Conservation (phyloP, 1,140 invertebrate species). For the Metopolophium dirhodum region DNA sequence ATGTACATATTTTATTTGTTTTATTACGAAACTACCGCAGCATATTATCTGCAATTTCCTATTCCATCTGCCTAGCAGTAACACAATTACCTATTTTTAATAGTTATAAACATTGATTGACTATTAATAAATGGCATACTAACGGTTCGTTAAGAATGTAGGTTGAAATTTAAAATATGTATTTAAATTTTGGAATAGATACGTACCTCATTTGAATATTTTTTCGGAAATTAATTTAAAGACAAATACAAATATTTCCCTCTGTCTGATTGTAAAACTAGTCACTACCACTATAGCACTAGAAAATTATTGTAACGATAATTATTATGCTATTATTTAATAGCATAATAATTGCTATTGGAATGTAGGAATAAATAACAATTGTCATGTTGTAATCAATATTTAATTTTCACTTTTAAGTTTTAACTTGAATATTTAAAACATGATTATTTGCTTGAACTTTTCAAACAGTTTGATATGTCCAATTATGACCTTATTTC, state of each 20-base stretch:
- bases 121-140: background rate
- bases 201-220: background rate
- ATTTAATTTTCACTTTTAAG: background rate
- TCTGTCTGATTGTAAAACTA: no score
- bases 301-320: no score
- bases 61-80: background rate
- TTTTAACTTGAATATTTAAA: background rate
- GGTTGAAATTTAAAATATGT: background rate
- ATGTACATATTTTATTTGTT: background rate
- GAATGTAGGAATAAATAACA: background rate
- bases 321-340: no score
- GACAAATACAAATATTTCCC: background rate
- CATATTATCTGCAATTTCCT: background rate
- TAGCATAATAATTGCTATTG: background rate
- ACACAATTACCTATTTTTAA: background rate
- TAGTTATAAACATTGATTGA: background rate
- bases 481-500: background rate
- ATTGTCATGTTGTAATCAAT: background rate
- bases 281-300: no score
- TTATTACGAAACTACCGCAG: background rate
- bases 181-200: background rate
- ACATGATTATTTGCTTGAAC: background rate
- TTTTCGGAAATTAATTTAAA: background rate
- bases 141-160: background rate
- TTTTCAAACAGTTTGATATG: background rate